Evolutionary conservation across 2,888 invertebrate species (phyloP), one percentile per base, ranked within the genome.

Genomic region (Netelia inedita): DNA sequence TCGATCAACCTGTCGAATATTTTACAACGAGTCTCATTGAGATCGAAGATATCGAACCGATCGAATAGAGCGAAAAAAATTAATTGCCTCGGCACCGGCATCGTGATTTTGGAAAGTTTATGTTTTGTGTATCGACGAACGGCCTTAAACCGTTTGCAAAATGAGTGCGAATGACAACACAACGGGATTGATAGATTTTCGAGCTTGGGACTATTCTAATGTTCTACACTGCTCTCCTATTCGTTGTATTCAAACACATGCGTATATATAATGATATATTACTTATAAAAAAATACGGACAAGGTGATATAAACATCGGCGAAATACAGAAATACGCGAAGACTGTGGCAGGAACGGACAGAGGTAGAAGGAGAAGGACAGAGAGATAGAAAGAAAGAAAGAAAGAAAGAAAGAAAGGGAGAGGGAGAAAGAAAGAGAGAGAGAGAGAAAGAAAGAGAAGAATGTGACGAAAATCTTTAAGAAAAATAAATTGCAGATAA

Each of bases 1-100:
- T 71, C 69, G 53, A 71, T 71, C 55, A 35, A 28, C 3, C 16
- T n/a, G 11, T 46, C 46, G 11, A 46, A 46, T n/a, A 14, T 14
- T 2, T 46, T 46, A 46, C 10, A 46, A 46, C 14, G 46, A 46
- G 46, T 10, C 11, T 46, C 46, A 8, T 14, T 46, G 46, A 14
- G 46, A 14, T 46, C 11, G 2, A 14, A 11, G 46, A 46, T 46
- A 46, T 46, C 46, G 8, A 46, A 2, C 6, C 14, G 11, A 46
- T 46, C 2, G 3, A 8, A 46, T 2, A 46, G 11, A 46, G 11
- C 2, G 3, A 14, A 46, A 14, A 41, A 46, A 46, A 46, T 11
- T 2, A 46, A 1, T 46, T 46, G 2, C 2, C 46, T 0, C 11
- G 14, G 14, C 46, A 46, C 3, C 10, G 46, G 14, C 10, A 46